These are phyloP conservation scores for Petaurus breviceps DNA, from an alignment of 2,113 vertebrate species.

Conservation along the genomic window DNA sequence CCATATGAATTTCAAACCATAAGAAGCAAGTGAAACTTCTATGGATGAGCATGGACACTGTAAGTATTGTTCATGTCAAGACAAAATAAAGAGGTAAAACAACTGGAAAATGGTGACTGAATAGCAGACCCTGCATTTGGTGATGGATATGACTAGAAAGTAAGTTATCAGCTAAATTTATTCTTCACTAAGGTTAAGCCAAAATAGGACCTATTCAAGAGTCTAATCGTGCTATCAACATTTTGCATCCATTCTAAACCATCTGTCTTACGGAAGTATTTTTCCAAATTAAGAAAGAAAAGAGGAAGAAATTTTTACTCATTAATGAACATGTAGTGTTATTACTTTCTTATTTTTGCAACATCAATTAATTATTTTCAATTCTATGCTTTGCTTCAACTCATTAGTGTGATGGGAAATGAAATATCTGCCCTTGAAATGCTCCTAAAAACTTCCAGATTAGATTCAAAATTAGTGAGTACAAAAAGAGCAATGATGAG, in stretches of 20 bases:
- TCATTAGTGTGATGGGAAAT: not conserved
- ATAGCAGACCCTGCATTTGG: not conserved
- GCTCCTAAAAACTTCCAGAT: no score
- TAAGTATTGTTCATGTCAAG: not conserved
- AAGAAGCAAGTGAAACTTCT: not conserved
- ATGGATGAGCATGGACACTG: not conserved
- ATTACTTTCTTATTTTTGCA: not conserved
- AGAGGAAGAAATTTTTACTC: not conserved
- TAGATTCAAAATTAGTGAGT: not conserved
- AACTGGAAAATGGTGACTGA: not conserved
- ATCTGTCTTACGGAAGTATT: not conserved
- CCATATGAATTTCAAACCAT: not conserved
- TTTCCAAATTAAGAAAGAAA: not conserved
- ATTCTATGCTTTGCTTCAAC: not conserved
- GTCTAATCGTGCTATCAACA: not conserved
- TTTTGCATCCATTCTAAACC: not conserved
- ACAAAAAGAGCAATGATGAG: not conserved
- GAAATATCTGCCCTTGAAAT: not conserved
- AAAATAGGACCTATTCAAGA: not conserved
- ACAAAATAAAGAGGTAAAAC: not conserved
- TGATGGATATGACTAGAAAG: not conserved
- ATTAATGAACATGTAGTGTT: not conserved
- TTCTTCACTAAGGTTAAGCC: not conserved
- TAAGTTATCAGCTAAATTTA: not conserved
- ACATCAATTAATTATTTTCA: not conserved